phyloP scores from a whole-genome alignment of 2,113 vertebrate genomes.

The Semnopithecus entellus region DNA sequence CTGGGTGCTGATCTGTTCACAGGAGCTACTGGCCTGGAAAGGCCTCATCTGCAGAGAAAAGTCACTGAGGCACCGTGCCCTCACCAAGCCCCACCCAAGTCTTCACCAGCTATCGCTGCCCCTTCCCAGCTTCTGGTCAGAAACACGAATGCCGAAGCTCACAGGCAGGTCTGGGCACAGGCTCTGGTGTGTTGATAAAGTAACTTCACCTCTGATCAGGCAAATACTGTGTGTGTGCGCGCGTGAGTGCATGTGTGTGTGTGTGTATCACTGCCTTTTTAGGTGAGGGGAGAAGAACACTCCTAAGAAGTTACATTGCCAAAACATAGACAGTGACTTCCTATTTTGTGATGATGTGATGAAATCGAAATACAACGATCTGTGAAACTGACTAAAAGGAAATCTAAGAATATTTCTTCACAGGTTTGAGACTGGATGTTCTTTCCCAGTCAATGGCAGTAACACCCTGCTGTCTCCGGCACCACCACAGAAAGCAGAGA shows the following conservation, averaged over 20 bases:
- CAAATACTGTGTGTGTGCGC: fast-evolving
- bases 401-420: not conserved
- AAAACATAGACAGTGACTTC: not conserved
- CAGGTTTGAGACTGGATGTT: fast-evolving
- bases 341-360: not conserved
- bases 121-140: not conserved
- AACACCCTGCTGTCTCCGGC: fast-evolving
- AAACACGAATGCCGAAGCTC: not conserved
- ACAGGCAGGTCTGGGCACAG: not conserved
- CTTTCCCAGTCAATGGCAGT: not conserved
- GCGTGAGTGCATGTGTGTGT: fast-evolving
- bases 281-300: not conserved
- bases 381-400: not conserved
- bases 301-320: not conserved
- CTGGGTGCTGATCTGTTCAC: not conserved
- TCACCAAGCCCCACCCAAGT: not conserved
- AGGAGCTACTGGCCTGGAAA: not conserved
- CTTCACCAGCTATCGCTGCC: not conserved
- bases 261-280: not conserved
- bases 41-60: not conserved
- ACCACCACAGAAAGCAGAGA: not conserved
- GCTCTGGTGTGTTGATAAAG: too few relatives aligned
- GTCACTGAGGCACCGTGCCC: not conserved
- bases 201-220: not conserved
- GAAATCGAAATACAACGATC: not conserved